A percentile compares a stretch with the other conserved stretches of the same genome.
Conservation (phyloP, 2,113 vertebrate species). For the Salminus brasiliensis region DNA sequence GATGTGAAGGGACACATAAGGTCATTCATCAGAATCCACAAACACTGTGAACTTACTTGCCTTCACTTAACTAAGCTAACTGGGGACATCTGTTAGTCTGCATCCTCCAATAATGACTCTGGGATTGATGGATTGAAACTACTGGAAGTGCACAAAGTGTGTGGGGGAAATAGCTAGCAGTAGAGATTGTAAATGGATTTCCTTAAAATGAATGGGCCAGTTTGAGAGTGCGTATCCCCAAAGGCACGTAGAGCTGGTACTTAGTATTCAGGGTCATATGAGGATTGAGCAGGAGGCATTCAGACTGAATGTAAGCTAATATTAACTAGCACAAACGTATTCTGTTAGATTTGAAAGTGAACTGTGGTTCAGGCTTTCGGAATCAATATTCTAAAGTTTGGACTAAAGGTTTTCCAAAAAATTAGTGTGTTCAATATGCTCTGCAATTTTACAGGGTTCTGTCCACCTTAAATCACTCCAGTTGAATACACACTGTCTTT, state of each 20-base stretch:
- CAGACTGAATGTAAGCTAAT: neutral
- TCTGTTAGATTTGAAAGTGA: neutral
- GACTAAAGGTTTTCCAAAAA: too few species aligned
- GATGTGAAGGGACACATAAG: neutral
- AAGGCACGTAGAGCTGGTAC: neutral
- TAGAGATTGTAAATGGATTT: conserved; percentile 20
- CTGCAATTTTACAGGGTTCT: too few species aligned
- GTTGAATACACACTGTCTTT: too few species aligned
- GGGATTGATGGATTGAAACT: conserved; percentile 1
- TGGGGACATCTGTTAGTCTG: conserved; percentile 12
- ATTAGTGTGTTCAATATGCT: too few species aligned
- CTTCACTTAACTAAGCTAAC: conserved; percentile 15
- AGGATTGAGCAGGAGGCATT: neutral
- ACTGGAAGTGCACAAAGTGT: conserved; percentile 4
- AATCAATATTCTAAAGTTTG: too few species aligned
- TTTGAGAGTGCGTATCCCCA: neutral
- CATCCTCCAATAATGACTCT: conserved; percentile 26
- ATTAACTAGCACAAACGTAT: neutral
- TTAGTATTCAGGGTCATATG: neutral
- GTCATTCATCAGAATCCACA: neutral
- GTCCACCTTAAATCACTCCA: too few species aligned
- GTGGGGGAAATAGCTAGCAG: conserved; percentile 7
- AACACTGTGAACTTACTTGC: conserved; percentile 8
- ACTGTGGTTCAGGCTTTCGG: too few species aligned
- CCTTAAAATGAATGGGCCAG: neutral